Conservation (phyloP, 1,140 invertebrate species). For the Drosophila sucinea region DNA sequence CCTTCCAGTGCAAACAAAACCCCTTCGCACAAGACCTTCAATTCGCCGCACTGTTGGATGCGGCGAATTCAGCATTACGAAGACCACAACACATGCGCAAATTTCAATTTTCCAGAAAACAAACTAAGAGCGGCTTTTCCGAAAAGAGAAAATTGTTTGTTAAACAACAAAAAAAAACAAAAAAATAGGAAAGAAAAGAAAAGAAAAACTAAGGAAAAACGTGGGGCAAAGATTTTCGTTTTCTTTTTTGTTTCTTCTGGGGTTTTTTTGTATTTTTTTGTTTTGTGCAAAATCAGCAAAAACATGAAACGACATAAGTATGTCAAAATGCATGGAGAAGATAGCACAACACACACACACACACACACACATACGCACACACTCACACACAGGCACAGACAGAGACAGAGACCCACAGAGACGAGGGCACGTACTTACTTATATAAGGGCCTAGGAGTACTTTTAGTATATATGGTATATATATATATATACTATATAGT, state of each 20-base stretch:
- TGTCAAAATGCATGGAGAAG: slow-evolving; percentile 78
- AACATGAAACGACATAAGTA: slow-evolving; percentile 81
- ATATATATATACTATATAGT: slow-evolving; percentile 39
- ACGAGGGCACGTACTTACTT: slow-evolving; percentile 75
- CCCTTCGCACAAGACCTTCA: slow-evolving; percentile 13
- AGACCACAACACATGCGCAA: slow-evolving; percentile 69
- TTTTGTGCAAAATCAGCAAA: slow-evolving; percentile 75
- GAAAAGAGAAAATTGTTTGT: slow-evolving; percentile 60
- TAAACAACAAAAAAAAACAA: slow-evolving; percentile 47
- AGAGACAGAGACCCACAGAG: slow-evolving; percentile 22
- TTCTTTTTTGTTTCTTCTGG: slow-evolving; percentile 3
- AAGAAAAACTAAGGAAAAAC: slow-evolving; percentile 19
- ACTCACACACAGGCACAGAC: slow-evolving; percentile 11
- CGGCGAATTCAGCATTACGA: slow-evolving; percentile 61
- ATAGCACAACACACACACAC: slow-evolving; percentile 54
- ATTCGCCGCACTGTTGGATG: slow-evolving; percentile 48
- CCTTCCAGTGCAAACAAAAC: slow-evolving; percentile 13
- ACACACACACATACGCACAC: slow-evolving; percentile 1
- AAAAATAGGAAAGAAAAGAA: slow-evolving; percentile 39
- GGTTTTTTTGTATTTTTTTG: slow-evolving; percentile 23
- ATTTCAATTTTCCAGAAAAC: slow-evolving; percentile 49
- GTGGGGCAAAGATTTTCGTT: slow-evolving; percentile 28
- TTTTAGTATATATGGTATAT: slow-evolving; percentile 45
- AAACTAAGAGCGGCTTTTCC: slow-evolving; percentile 54
- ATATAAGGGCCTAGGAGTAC: slow-evolving; percentile 77